Evolutionary conservation across 1,140 invertebrate species (phyloP), one percentile per base, ranked within the genome.

Genomic region (Phenacoccus solenopsis): DNA sequence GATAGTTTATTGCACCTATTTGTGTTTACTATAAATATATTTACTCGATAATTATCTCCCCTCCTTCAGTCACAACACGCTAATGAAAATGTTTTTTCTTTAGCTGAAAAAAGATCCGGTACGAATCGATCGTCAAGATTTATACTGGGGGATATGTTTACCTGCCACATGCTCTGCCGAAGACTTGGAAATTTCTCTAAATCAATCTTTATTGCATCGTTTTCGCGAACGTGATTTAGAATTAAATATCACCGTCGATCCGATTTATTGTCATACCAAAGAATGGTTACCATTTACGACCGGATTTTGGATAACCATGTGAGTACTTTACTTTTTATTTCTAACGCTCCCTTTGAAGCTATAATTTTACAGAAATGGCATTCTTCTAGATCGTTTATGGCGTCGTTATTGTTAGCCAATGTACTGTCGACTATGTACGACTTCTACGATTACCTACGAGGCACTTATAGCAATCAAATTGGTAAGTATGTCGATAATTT

Each of bases 111-210:
- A 70, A 59, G 57, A 70, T 69, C 57, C 68, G 24, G 32, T 28
- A 1, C 12, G 57, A 25, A 38, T 67, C 3, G 25, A 69, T 21
- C 27, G 72, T 13, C 67, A 73, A 25, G 27, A 57, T 10, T 16
- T 73, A 0, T 59, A 84, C 69, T 86, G 84, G 84, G 84, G 80
- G 2, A 74, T 86, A 16, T 86, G 85, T 73, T 79, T 84, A 30
- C 85, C 85, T 13, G 77, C 82, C 0, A 79, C 81, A 1, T 86
- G 85, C 75, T 78, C 79, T 7, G 49, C 77, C 4, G 74, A 76
- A 10, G 84, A 86, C 59, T 80, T 86, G 10, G 80, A 85, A 76
- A 75, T 75, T 22, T 81, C 81, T 12, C 75, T 86, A 27, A 69
- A 69, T 20, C 25, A 30, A 32, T 28, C 59, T 21, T 70, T 24